Evolutionary conservation across 2,797 vertebrate genomes (phyloP).

Genomic region (Lutjanus campechanus): DNA sequence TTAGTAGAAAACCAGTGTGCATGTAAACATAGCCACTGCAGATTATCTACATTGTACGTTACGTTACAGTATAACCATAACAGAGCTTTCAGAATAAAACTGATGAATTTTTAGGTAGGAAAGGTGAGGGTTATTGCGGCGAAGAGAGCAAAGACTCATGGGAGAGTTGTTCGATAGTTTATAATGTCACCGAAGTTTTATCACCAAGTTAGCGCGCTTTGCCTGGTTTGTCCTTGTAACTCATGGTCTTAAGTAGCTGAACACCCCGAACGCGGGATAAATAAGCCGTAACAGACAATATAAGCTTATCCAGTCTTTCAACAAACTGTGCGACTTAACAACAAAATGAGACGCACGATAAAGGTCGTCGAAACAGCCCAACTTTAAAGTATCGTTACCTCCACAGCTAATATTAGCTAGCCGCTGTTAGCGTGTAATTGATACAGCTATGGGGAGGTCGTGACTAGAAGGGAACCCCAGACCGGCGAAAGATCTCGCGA

Average conservation of each 20-base stretch:
- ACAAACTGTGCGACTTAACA: no score
- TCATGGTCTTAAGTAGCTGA: conserved; percentile 5
- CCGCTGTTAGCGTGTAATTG: conserved; percentile 42
- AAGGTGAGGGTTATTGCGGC: no score
- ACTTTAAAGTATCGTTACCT: conserved; percentile 1
- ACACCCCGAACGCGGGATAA: neutral
- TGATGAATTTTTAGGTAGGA: no score
- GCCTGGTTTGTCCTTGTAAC: conserved; percentile 59
- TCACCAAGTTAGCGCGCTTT: conserved; percentile 64
- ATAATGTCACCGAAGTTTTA: conserved; percentile 38
- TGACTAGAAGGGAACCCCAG: no score
- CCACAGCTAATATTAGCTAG: conserved; percentile 34
- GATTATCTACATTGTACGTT: neutral
- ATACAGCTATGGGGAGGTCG: conserved; percentile 34
- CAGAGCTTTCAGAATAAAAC: neutral
- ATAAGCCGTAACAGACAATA: neutral
- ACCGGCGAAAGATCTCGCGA: no score
- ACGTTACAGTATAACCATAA: neutral
- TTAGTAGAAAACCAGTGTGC: no score
- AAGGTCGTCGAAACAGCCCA: neutral
- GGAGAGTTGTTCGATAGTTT: conserved; percentile 1
- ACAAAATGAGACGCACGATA: neutral
- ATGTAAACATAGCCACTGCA: no score
- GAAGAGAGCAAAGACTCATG: neutral
- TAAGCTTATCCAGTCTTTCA: rapidly evolving